A percentile compares a stretch with the other conserved stretches of the same genome.
Evolutionary conservation across 2,888 invertebrate genomes (phyloP).

Genomic region (Laothoe populi): DNA sequence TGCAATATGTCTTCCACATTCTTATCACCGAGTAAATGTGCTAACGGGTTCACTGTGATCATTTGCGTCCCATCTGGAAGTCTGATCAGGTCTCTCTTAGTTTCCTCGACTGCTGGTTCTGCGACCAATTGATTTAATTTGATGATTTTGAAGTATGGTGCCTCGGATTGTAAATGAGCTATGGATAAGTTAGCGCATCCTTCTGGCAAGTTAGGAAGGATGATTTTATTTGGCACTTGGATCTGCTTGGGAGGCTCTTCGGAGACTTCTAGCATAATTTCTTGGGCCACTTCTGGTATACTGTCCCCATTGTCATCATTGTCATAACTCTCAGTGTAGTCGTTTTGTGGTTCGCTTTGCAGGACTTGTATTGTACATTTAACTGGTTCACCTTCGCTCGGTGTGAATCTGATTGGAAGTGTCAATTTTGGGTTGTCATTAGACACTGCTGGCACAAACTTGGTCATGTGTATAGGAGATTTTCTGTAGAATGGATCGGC

Average conservation of each 20-base stretch:
- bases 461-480: slow-evolving; percentile 58
- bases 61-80: slow-evolving; percentile 65
- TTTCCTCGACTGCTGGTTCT: slow-evolving; percentile 18
- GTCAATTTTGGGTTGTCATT: slow-evolving; percentile 38
- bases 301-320: slow-evolving; percentile 37
- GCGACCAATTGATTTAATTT: slow-evolving; percentile 58
- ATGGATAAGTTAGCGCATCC: slow-evolving; percentile 56
- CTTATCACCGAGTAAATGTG: slow-evolving; percentile 61
- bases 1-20: slow-evolving; percentile 48
- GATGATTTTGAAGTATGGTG: slow-evolving; percentile 72
- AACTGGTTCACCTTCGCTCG: slow-evolving; percentile 37
- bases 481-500: slow-evolving; percentile 29
- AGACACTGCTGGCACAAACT: slow-evolving; percentile 44
- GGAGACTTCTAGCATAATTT: slow-evolving; percentile 60
- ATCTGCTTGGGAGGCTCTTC: slow-evolving; percentile 44
- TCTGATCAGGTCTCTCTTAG: slow-evolving; percentile 40
- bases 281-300: slow-evolving; percentile 72
- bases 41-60: slow-evolving; percentile 67
- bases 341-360: slow-evolving; percentile 11
- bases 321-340: slow-evolving; percentile 38
- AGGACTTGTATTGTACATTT: slow-evolving; percentile 53
- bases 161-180: slow-evolving; percentile 62
- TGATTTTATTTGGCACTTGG: slow-evolving; percentile 47
- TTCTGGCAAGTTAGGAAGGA: slow-evolving; percentile 56
- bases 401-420: slow-evolving; percentile 62